Conservation (phyloP, 2,888 invertebrate genomes). For the Tuta absoluta region DNA sequence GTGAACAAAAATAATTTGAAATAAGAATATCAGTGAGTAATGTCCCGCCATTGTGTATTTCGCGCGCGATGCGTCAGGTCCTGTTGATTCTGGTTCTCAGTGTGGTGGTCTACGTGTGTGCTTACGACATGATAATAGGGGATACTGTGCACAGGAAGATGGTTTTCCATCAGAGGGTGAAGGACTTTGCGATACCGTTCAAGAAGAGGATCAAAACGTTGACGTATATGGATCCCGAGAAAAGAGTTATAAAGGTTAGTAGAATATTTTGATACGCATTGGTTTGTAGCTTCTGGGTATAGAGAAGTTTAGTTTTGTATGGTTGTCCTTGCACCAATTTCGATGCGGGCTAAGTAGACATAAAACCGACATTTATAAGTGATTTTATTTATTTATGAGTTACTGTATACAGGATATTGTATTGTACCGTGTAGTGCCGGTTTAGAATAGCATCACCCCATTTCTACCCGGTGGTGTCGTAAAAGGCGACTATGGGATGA, state of each 20-base stretch:
- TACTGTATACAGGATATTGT: no score
- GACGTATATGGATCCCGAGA: conserved; percentile 66
- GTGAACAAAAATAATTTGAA: conserved; percentile 40
- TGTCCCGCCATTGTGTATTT: background rate
- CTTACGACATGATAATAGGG: conserved; percentile 71
- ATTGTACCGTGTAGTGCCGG: no score
- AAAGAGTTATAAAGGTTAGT: conserved; percentile 67
- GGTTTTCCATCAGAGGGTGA: conserved; percentile 74
- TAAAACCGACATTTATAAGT: no score
- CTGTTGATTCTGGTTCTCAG: conserved; percentile 47
- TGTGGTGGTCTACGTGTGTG: conserved; percentile 52
- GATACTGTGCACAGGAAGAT: conserved; percentile 75
- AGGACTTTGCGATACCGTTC: conserved; percentile 75
- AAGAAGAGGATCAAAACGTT: conserved; percentile 69
- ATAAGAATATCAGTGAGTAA: conserved; percentile 39
- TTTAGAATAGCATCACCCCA: no score
- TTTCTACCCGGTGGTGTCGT: no score
- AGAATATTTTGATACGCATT: no score
- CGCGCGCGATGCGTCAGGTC: conserved; percentile 59
- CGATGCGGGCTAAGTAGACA: no score
- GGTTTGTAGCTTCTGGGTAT: no score
- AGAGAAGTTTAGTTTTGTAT: no score
- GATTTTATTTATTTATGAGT: no score
- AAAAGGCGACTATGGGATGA: no score
- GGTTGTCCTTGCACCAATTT: no score